These are phyloP conservation scores for Pseudomugil tenellus DNA, from an alignment of 2,797 vertebrate genomes.

Conservation along the genomic window DNA sequence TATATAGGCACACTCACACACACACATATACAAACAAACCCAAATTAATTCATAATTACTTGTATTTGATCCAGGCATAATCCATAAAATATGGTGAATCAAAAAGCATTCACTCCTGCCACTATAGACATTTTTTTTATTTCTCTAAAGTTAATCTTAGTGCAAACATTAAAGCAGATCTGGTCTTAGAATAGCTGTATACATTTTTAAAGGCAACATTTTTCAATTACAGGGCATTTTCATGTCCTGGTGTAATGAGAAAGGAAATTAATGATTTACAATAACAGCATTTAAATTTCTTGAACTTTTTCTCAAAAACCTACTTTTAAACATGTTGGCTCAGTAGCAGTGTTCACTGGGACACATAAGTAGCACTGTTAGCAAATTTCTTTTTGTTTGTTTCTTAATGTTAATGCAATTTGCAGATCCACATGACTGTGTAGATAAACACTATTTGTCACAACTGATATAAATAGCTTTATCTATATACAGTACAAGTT, in stretches of 20 bases:
- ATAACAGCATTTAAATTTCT: not conserved
- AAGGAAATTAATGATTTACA: too few relatives aligned
- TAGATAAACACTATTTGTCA: too few relatives aligned
- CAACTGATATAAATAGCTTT: too few relatives aligned
- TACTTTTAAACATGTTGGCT: not conserved
- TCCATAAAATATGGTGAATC: constrained; percentile 3
- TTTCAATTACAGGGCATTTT: too few relatives aligned
- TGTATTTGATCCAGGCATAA: constrained; percentile 15
- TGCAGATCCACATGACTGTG: too few relatives aligned
- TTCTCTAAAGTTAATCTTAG: constrained; percentile 9
- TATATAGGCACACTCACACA: constrained; percentile 18
- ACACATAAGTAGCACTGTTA: too few relatives aligned
- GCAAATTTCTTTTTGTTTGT: too few relatives aligned
- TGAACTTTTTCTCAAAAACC: constrained; percentile 6
- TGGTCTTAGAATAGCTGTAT: not conserved
- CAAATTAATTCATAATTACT: constrained; percentile 7
- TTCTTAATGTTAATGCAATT: too few relatives aligned
- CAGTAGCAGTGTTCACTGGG: not conserved
- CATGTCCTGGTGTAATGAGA: too few relatives aligned
- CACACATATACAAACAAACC: not conserved
- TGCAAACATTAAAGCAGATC: not conserved
- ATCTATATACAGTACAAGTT: too few relatives aligned
- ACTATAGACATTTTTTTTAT: constrained; percentile 14
- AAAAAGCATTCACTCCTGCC: constrained; percentile 4
- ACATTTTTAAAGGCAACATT: not conserved